Percentiles rank a stretch among this genome's conserved stretches.
Conservation (phyloP, 92 coral and sea anemone species). For the Virgularia gustaviana region DNA sequence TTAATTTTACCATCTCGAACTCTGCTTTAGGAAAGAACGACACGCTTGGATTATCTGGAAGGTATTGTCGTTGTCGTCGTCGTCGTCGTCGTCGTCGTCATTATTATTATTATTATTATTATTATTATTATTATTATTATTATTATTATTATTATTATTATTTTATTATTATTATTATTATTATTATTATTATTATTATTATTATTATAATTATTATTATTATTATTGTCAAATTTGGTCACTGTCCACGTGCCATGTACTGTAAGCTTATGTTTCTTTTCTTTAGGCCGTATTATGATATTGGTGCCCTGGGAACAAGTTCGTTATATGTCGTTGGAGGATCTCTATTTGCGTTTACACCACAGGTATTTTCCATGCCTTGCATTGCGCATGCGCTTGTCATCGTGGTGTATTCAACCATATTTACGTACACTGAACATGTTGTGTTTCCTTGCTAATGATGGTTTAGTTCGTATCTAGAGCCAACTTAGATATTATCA, state of each 20-base stretch:
- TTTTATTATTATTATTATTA: neutral
- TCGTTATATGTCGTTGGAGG: constrained; percentile 83
- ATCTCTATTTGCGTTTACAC: constrained; percentile 85
- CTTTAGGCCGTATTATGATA: constrained; percentile 80
- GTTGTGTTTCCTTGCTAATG: too few species aligned
- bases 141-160: neutral
- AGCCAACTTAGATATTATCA: too few species aligned
- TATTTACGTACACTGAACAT: too few species aligned
- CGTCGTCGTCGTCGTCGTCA: too few species aligned
- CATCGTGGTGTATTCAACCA: neutral
- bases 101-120: too few species aligned
- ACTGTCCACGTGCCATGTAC: too few species aligned
- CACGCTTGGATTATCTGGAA: constrained; percentile 81
- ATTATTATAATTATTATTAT: neutral
- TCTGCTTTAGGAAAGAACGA: constrained; percentile 69
- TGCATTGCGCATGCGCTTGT: neutral
- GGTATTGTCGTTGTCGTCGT: too few species aligned
- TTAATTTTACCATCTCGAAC: too few species aligned
- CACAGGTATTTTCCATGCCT: constrained; percentile 60
- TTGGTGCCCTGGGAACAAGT: constrained; percentile 89
- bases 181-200: neutral
- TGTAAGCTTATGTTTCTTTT: neutral
- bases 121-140: too few species aligned
- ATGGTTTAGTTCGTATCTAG: too few species aligned
- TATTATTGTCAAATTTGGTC: too few species aligned